These are phyloP conservation scores for Lontra canadensis DNA, from an alignment of 2,113 vertebrate species.

Conservation along the genomic window DNA sequence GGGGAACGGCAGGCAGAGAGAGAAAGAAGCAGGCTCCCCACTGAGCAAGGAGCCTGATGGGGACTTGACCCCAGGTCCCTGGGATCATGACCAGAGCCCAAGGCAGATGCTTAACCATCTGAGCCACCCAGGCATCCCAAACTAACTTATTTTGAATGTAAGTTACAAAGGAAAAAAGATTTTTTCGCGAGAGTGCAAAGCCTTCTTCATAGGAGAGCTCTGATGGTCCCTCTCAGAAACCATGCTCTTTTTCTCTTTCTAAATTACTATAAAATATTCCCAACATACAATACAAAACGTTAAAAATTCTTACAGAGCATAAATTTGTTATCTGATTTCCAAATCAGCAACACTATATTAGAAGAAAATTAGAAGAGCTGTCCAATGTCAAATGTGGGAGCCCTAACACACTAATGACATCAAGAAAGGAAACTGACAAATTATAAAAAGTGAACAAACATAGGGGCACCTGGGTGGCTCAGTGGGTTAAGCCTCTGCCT, in stretches of 20 bases:
- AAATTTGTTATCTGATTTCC: neutral
- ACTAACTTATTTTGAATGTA: neutral
- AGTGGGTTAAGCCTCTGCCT: neutral
- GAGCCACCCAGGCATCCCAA: too few relatives aligned
- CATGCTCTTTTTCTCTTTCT: neutral
- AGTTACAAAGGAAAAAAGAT: neutral
- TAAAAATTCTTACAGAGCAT: neutral
- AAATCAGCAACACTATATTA: neutral
- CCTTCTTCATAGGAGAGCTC: neutral
- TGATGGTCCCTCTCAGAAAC: neutral
- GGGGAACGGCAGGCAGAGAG: neutral
- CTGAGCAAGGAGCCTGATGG: neutral
- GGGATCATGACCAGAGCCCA: too few relatives aligned
- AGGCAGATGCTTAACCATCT: too few relatives aligned
- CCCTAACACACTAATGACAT: neutral
- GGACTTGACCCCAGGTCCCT: too few relatives aligned
- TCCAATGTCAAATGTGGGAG: neutral
- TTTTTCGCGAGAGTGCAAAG: neutral
- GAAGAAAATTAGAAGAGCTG: constrained; percentile 20
- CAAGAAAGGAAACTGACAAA: neutral
- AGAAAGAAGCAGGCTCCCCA: neutral
- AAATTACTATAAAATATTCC: neutral
- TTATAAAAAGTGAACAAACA: neutral
- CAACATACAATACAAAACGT: constrained; percentile 25
- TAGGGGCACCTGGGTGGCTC: neutral